A percentile compares a stretch with the other conserved stretches of the same genome.
Evolutionary conservation across 2,888 invertebrate genomes (phyloP).

Genomic region (Lithophane leautieri): DNA sequence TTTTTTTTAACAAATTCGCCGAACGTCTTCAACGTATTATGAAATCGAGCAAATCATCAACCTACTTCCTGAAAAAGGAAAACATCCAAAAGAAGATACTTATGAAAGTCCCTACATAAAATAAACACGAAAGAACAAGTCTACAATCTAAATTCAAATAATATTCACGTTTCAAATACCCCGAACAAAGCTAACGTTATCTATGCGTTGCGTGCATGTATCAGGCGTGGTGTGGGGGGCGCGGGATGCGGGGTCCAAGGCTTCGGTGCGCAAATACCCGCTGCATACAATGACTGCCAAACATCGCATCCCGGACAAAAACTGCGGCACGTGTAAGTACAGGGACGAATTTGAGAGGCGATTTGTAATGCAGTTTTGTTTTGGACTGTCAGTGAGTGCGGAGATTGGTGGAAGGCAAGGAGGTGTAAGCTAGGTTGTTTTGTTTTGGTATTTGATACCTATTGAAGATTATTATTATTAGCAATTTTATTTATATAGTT

Average conservation of each 20-base stretch:
- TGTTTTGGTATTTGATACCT: neutral
- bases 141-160: conserved; percentile 48
- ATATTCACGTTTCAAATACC: conserved; percentile 60
- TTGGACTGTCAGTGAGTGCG: neutral
- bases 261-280: conserved; percentile 84
- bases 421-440: neutral
- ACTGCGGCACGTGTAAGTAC: conserved; percentile 88
- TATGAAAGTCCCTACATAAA: neutral
- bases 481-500: neutral
- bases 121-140: conserved; percentile 34
- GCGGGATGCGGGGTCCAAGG: conserved; percentile 64
- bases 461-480: neutral
- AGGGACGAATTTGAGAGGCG: conserved; percentile 78
- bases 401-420: neutral
- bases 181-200: conserved; percentile 62
- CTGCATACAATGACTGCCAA: conserved; percentile 89
- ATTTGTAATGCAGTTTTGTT: conserved; percentile 67
- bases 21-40: neutral
- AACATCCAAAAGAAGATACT: neutral
- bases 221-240: conserved; percentile 36
- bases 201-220: conserved; percentile 78
- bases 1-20: neutral
- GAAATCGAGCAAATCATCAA: neutral
- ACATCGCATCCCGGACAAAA: conserved; percentile 88
- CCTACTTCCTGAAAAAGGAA: conserved; percentile 2